These are phyloP conservation scores for Amia ocellicauda DNA, from an alignment of 2,113 vertebrate species.

Conservation along the genomic window DNA sequence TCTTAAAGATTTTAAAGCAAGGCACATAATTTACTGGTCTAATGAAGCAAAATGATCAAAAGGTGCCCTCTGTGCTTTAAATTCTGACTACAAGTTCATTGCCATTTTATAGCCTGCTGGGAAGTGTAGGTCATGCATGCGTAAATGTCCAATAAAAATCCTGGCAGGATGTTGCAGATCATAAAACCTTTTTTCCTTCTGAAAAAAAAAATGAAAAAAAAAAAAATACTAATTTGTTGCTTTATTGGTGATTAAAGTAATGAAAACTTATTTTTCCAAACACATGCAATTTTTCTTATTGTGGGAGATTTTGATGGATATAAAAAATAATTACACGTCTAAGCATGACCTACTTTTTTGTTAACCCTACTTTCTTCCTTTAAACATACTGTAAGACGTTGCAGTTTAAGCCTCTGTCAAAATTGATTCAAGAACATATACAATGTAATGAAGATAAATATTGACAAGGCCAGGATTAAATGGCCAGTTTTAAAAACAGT, in stretches of 20 bases:
- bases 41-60: background rate
- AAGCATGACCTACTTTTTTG: background rate
- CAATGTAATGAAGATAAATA: too few relatives aligned
- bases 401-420: too few relatives aligned
- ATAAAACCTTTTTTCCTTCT: conserved; percentile 19
- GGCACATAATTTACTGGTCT: background rate
- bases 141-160: conserved; percentile 55
- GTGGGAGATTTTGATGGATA: background rate
- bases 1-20: background rate
- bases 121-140: conserved; percentile 46
- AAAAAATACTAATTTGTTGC: conserved; percentile 10
- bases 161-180: conserved; percentile 60
- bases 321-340: conserved; percentile 1
- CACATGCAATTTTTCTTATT: background rate
- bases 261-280: background rate
- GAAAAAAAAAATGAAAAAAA: background rate
- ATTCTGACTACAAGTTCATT: conserved; percentile 35
- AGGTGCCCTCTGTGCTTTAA: conserved; percentile 11
- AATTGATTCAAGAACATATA: too few relatives aligned
- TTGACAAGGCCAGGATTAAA: too few relatives aligned
- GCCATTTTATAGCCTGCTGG: conserved; percentile 49
- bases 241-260: conserved; percentile 14
- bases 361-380: too few relatives aligned
- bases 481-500: too few relatives aligned
- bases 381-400: too few relatives aligned